Percentiles rank a stretch among this genome's conserved stretches.
Evolutionary conservation across 2,797 vertebrate genomes (phyloP).

Genomic region (Pseudochirops cupreus): DNA sequence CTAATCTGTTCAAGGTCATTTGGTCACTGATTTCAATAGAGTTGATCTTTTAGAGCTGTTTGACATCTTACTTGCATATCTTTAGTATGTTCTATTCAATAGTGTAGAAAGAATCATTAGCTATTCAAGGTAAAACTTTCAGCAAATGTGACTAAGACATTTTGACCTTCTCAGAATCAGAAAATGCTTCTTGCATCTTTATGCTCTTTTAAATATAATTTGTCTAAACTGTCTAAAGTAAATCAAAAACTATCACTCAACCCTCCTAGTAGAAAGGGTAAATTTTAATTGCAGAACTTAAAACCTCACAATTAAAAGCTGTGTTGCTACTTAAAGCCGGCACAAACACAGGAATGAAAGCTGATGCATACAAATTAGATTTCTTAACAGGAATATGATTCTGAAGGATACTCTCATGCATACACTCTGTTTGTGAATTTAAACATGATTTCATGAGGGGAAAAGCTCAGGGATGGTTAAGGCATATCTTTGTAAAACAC

Average conservation of each 20-base stretch:
- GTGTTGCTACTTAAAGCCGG: conserved; percentile 92
- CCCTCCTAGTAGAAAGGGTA: conserved; percentile 94
- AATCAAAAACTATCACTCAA: conserved; percentile 94
- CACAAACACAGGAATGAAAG: conserved; percentile 91
- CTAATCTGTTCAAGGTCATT: conserved; percentile 79
- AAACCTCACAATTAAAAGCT: conserved; percentile 98
- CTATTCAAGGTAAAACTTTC: conserved; percentile 86
- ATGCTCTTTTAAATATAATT: conserved; percentile 95
- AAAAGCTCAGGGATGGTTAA: conserved; percentile 68
- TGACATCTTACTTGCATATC: conserved; percentile 76
- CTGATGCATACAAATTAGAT: conserved; percentile 92
- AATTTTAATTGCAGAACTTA: conserved; percentile 99
- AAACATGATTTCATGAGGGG: conserved; percentile 71
- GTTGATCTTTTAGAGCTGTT: conserved; percentile 65
- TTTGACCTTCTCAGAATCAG: conserved; percentile 88
- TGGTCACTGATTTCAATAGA: conserved; percentile 75
- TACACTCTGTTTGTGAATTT: conserved; percentile 70
- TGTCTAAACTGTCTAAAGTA: conserved; percentile 95
- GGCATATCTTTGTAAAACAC: conserved; percentile 68
- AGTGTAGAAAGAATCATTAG: conserved; percentile 82
- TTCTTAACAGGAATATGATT: conserved; percentile 79
- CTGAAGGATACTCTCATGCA: conserved; percentile 77
- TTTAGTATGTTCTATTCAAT: conserved; percentile 77
- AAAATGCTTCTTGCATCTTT: conserved; percentile 95
- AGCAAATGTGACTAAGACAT: conserved; percentile 83